A percentile compares a stretch with the other conserved stretches of the same genome.
Evolutionary conservation across 2,113 vertebrate species (phyloP).

Genomic region (Brachyhypopomus gauderio): DNA sequence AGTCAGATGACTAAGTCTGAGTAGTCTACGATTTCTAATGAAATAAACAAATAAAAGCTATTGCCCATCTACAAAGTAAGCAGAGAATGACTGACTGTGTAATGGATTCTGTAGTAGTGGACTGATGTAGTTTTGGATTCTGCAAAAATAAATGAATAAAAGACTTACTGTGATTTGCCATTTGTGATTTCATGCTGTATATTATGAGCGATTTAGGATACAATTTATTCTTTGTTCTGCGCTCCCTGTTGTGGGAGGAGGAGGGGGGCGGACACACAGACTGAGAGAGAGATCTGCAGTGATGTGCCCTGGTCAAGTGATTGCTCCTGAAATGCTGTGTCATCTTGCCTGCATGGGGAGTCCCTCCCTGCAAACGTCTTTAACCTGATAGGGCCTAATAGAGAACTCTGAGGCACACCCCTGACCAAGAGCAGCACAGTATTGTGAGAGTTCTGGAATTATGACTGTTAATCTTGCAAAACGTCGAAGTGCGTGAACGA

Average conservation of each 20-base stretch:
- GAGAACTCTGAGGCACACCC: not conserved
- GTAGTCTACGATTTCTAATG: too few species aligned
- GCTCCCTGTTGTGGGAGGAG: conserved; percentile 53
- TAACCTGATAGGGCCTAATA: not conserved
- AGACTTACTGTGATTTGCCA: not conserved
- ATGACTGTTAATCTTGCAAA: not conserved
- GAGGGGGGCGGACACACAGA: conserved; percentile 43
- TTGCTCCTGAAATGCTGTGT: conserved; percentile 43
- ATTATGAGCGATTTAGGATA: not conserved
- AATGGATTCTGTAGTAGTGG: too few species aligned
- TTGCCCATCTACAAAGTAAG: too few species aligned
- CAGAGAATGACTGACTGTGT: too few species aligned
- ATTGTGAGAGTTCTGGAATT: too few species aligned
- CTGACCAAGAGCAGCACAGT: too few species aligned
- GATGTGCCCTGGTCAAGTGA: not conserved
- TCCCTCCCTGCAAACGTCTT: conserved; percentile 6
- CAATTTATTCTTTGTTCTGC: not conserved
- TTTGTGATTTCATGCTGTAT: not conserved
- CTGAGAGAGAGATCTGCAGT: conserved; percentile 12
- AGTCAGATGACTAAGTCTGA: too few species aligned
- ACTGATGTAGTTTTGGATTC: too few species aligned
- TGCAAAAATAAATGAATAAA: too few species aligned
- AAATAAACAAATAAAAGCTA: too few species aligned
- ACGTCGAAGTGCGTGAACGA: not conserved
- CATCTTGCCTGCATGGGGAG: conserved; percentile 33